Evolutionary conservation across 2,888 invertebrate genomes (phyloP), one percentile per base, ranked within the genome.

Genomic region (Phortica magna): DNA sequence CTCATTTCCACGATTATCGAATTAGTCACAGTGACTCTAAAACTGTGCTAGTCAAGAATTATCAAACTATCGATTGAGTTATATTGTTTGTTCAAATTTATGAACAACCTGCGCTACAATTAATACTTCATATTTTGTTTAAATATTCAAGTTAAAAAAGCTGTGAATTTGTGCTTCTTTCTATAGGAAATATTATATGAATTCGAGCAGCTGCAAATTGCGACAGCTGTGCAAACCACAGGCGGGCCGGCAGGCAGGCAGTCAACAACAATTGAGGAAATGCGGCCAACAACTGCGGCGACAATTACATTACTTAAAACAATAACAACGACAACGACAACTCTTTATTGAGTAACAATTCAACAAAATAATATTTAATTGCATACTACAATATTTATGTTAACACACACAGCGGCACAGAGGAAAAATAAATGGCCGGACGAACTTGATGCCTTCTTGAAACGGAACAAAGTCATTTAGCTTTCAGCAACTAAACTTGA

Each of bases 381-480:
- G 48, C 14, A 9, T 48, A 31, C 31, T 4, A 31, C 1, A 31
- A 31, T 48, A 43, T 43, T 7, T 43, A 14, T 48, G 48, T 48
- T 48, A 48, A 14, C 3, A 48, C 10, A 14, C 3, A 48, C 10
- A 48, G 9, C 3, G 10, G 48, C 31, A n/a, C n/a, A n/a, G n/a
- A 31, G 31, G 31, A 31, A 31, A 31, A 48, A 2, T 2, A 48
- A 48, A 79, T 73, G 81, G 77, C 73, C 76, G 74, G 77, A 78
- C 72, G 78, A 76, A 48, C 68, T 42, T 73, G 75, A 71, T 78
- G 72, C 72, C 75, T 74, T 74, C 74, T 41, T 71, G 61, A 77
- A 48, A 48, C 48, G 48, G 48, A 48, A 48, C 48, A 12, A 48
- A 48, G 48, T 48, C 4, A 48, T 48, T 48, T 78, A 78, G 77